phyloP scores from a whole-genome alignment of 2,113 vertebrate genomes.

The Myanophis thanlyinensis region DNA sequence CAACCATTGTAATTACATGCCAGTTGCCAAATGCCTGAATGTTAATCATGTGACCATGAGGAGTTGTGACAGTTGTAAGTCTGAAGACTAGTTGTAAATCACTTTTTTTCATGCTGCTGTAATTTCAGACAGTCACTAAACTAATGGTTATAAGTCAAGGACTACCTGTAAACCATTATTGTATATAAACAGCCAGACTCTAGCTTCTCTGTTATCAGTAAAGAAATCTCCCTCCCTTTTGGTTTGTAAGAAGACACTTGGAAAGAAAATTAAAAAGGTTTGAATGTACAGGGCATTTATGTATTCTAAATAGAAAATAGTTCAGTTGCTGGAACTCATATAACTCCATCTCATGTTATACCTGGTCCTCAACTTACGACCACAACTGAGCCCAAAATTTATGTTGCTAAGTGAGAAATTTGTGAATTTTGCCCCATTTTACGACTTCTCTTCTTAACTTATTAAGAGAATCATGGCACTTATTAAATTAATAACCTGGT shows the following conservation, averaged over 20 bases:
- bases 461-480: too few species aligned
- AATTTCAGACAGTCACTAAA: neutral
- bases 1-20: neutral
- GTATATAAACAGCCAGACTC: neutral
- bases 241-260: neutral
- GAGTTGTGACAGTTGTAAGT: neutral
- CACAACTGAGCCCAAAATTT: too few species aligned
- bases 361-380: too few species aligned
- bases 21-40: neutral
- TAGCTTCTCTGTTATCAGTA: neutral
- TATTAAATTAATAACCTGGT: too few species aligned
- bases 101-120: too few species aligned
- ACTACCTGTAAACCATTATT: neutral
- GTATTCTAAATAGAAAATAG: neutral
- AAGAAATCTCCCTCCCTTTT: neutral
- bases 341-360: neutral
- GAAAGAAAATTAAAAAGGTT: neutral
- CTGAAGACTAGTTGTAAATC: too few species aligned
- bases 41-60: neutral
- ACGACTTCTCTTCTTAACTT: too few species aligned
- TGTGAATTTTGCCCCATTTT: too few species aligned
- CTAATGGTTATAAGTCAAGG: neutral
- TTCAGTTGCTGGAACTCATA: neutral
- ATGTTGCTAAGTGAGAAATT: too few species aligned
- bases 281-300: neutral